These are phyloP conservation scores for Drosophila rellima DNA, from an alignment of 2,888 invertebrate genomes.

Conservation along the genomic window DNA sequence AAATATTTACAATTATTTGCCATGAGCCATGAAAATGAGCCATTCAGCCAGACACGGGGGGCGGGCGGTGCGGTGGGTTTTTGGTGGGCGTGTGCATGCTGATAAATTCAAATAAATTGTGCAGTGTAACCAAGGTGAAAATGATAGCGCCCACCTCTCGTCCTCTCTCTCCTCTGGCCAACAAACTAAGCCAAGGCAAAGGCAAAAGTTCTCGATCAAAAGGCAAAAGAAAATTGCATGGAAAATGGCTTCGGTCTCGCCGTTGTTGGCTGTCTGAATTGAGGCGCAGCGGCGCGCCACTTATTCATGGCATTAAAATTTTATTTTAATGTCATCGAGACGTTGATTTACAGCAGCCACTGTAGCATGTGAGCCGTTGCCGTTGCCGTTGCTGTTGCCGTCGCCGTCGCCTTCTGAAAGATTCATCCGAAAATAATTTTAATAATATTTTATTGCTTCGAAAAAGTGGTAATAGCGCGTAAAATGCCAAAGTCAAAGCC, in stretches of 20 bases:
- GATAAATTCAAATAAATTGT: slow-evolving; percentile 82
- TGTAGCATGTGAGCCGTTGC: slow-evolving; percentile 12
- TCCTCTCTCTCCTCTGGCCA: neutral
- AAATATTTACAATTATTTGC: slow-evolving; percentile 85
- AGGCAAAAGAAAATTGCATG: slow-evolving; percentile 56
- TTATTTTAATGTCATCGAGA: slow-evolving; percentile 85
- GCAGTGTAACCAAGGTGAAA: slow-evolving; percentile 83
- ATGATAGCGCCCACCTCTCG: slow-evolving; percentile 59
- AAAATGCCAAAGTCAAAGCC: slow-evolving; percentile 54
- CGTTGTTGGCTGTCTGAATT: slow-evolving; percentile 24
- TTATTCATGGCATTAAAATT: slow-evolving; percentile 81
- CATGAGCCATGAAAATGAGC: slow-evolving; percentile 76
- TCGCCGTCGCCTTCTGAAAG: slow-evolving; percentile 6
- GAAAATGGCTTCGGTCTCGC: slow-evolving; percentile 26
- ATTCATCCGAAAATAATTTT: slow-evolving; percentile 77
- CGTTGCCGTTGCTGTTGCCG: no score
- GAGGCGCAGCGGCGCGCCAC: slow-evolving; percentile 37
- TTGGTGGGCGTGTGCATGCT: slow-evolving; percentile 48
- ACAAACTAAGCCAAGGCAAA: slow-evolving; percentile 29
- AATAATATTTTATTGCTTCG: slow-evolving; percentile 84
- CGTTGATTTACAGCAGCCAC: slow-evolving; percentile 82
- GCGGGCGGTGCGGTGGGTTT: neutral
- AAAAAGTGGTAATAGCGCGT: slow-evolving; percentile 77
- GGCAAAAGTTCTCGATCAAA: slow-evolving; percentile 77
- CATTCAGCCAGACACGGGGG: slow-evolving; percentile 43